Evolutionary conservation across 1,140 invertebrate genomes (phyloP), one percentile per base, ranked within the genome.

Genomic region (Drosophila orena): DNA sequence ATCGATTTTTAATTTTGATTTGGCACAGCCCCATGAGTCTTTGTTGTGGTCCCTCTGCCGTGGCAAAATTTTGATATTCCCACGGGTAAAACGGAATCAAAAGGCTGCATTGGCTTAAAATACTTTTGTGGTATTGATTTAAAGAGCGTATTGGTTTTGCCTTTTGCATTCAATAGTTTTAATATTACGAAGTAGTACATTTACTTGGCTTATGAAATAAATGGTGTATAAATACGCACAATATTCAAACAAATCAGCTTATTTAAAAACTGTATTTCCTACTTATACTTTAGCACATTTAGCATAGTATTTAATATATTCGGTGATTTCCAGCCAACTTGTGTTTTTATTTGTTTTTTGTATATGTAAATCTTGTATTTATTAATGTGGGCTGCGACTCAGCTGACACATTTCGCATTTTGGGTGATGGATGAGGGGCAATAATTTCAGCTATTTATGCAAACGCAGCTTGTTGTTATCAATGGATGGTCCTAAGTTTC

Each of bases 1-100:
- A 77, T 77, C 72, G 74, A 77, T 77, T 77, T 77, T 77, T 76
- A 77, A 77, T 77, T 77, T 77, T 69, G 72, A 68, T 76, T 77
- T 77, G 62, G 38, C 46, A 55, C 42, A 40, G 40, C 54, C 35
- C 10, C 17, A 70, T 38, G 60, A 38, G n/a, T 43, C 64, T 77
- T 77, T 77, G 72, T 77, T 77, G 74, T 76, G 74, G 74, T 57
- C 52, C 40, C n/a, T 20, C 12, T 27, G 27, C 24, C 17, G 24
- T 34, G 35, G 44, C 37, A 43, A 34, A 56, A 38, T 69, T 68
- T 70, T 20, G 50, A 50, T 50, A 15, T 24, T 53, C 46, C 37
- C 34, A 27, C 1, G 65, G 27, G 53, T n/a, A 11, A 15, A 42
- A 15, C 22, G 20, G 49, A 64, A 49, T 20, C 17, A 27, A 38